Base-by-base conservation (phyloP, 2,888 invertebrate species). In the Drosophila prolongata region DNA sequence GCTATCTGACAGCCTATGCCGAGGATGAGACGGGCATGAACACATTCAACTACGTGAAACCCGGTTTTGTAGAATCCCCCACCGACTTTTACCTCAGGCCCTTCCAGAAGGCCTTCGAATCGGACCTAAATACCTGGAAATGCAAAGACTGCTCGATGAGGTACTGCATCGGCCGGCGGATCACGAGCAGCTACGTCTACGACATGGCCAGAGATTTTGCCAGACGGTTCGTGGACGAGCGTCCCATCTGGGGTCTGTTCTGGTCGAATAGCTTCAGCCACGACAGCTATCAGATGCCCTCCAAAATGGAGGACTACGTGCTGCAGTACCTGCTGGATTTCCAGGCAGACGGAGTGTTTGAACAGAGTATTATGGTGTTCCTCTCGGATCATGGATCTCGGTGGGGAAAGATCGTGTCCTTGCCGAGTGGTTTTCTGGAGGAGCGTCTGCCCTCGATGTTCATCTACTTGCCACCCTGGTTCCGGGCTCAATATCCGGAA, bases 61-160 rank as follows among this genome's bases (percentile, higher is more conserved):
- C 93, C 3, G 96, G 96, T 0, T 97, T 97, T 85, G 90, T 92
- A 3, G 90, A 93, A 1, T 94, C 94, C 2, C 97, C 97, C 0
- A 95, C 96, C 0, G 96, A 97, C 89, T 96, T 96, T 84, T 97
- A 97, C 75, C 93, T 95, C 70, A 93, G 96, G 53, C 95, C 96
- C 0, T 94, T 95, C 74, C 94, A 95, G 69, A 82, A 94, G 10
- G 95, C 95, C 10, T 93, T 94, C 1, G 95, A 95, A 89, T 92
- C 91, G 38, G 92, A 93, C 6, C 8, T 83, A 69, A 11, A 62
- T 0, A 38, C 11, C 0, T 78, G 60, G 65, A 30, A 53, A 9
- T 83, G 88, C 46, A n/a, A 3, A 0, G 43, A 64, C 0, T 83
- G 88, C 57, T 92, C 90, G 47, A 3, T 65, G 38, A 35, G 9